Conservation (phyloP, 2,113 vertebrate species). For the Megaceryle torquata region DNA sequence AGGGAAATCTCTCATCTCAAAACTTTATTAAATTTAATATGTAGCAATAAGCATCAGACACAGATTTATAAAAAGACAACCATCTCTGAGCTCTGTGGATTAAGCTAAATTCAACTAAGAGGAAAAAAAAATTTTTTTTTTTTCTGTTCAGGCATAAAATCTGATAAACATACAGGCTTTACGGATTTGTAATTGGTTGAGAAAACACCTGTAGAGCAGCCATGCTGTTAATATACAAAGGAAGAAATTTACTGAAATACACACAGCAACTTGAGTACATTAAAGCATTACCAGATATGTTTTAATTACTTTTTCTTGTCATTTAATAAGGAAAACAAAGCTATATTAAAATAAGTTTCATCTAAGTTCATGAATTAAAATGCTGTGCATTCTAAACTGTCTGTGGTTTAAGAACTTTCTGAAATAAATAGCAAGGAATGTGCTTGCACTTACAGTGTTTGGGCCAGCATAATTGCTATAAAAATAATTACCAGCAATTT, state of each 20-base stretch:
- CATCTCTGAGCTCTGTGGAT: neutral
- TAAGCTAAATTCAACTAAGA: neutral
- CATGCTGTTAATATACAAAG: neutral
- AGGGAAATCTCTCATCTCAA: neutral
- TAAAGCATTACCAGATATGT: neutral
- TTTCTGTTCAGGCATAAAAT: neutral
- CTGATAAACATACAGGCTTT: neutral
- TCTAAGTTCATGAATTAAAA: constrained; percentile 53
- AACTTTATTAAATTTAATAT: neutral
- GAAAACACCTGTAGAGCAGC: neutral
- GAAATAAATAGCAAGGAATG: constrained; percentile 58
- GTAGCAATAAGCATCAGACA: neutral
- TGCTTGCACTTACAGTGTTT: constrained; percentile 54
- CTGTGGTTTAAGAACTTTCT: constrained; percentile 42
- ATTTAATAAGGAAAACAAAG: constrained; percentile 49
- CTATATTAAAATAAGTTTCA: constrained; percentile 56
- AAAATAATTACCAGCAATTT: constrained; percentile 71
- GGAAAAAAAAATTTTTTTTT: neutral
- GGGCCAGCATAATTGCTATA: constrained; percentile 53
- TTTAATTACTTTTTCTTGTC: constrained; percentile 47
- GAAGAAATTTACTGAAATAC: constrained; percentile 3
- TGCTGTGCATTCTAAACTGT: constrained; percentile 30
- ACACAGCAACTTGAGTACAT: constrained; percentile 25
- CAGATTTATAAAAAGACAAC: neutral
- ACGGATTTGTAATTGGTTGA: neutral